phyloP scores from a whole-genome alignment of 2,113 vertebrate genomes.

The Antechinus stuartii region DNA sequence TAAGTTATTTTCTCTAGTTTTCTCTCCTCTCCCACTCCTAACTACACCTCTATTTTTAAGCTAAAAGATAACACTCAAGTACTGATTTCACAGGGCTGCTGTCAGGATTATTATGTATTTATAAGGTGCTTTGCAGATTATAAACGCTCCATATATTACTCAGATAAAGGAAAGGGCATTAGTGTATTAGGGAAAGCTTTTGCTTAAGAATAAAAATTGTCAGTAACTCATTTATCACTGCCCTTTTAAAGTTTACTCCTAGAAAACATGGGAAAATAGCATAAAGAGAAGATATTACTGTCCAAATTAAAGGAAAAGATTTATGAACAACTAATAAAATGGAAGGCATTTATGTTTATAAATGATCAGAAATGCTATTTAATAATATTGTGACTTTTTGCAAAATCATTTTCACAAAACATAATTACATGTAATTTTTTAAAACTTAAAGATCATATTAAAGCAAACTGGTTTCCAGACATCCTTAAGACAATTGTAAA shows the following conservation, averaged over 20 bases:
- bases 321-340: background rate
- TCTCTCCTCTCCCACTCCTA: constrained; percentile 9
- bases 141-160: background rate
- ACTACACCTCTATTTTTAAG: constrained; percentile 14
- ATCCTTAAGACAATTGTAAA: background rate
- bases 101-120: background rate
- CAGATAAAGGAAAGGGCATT: background rate
- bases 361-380: background rate
- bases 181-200: background rate
- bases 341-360: background rate
- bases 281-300: background rate
- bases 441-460: background rate
- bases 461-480: background rate
- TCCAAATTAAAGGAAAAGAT: background rate
- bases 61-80: background rate
- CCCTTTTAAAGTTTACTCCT: background rate
- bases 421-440: background rate
- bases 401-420: background rate
- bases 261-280: background rate
- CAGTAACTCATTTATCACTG: background rate
- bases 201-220: background rate
- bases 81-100: constrained; percentile 2
- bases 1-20: background rate
- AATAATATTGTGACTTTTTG: background rate
- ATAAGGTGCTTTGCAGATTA: constrained; percentile 7